Percentiles rank a stretch among this genome's conserved stretches.
Conservation (phyloP, 2,888 invertebrate genomes). For the Lordiphosa fenestrarum region DNA sequence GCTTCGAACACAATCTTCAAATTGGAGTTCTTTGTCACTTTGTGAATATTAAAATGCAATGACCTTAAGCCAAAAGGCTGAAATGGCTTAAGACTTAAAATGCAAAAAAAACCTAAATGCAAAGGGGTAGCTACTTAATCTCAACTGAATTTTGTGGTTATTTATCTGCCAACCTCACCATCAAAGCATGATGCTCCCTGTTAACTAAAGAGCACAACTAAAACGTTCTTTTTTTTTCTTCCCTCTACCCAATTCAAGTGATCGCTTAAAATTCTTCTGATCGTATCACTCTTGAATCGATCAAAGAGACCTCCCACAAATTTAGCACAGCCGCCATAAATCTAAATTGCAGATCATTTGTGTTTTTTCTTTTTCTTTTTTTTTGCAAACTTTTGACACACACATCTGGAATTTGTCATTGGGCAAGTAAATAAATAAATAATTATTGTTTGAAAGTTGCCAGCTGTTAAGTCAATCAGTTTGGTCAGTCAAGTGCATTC, state of each 20-base stretch:
- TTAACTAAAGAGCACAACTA: constrained; percentile 5
- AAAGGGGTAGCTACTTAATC: too few relatives aligned
- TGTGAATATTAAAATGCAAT: too few relatives aligned
- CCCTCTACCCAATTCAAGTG: constrained; percentile 10
- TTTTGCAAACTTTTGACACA: constrained; percentile 13
- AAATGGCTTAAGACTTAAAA: too few relatives aligned
- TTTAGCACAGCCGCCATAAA: constrained; percentile 51
- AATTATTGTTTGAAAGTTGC: constrained; percentile 39
- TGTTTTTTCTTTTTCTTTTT: not conserved
- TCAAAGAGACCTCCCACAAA: constrained; percentile 38
- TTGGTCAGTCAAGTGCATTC: constrained; percentile 14
- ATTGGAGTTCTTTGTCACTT: too few relatives aligned
- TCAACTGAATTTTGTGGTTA: too few relatives aligned
- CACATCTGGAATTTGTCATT: constrained; percentile 45
- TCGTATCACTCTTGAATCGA: constrained; percentile 40
- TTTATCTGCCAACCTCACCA: not conserved
- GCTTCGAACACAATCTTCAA: too few relatives aligned
- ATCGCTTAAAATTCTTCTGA: constrained; percentile 20
- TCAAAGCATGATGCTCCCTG: constrained; percentile 5
- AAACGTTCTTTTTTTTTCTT: not conserved
- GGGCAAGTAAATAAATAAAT: constrained; percentile 8
- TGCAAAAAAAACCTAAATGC: too few relatives aligned
- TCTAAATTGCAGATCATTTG: constrained; percentile 56
- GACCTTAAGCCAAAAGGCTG: too few relatives aligned
- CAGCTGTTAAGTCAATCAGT: constrained; percentile 38